These are phyloP conservation scores for Gambusia holbrooki DNA, from an alignment of 2,113 vertebrate genomes.

Conservation along the genomic window DNA sequence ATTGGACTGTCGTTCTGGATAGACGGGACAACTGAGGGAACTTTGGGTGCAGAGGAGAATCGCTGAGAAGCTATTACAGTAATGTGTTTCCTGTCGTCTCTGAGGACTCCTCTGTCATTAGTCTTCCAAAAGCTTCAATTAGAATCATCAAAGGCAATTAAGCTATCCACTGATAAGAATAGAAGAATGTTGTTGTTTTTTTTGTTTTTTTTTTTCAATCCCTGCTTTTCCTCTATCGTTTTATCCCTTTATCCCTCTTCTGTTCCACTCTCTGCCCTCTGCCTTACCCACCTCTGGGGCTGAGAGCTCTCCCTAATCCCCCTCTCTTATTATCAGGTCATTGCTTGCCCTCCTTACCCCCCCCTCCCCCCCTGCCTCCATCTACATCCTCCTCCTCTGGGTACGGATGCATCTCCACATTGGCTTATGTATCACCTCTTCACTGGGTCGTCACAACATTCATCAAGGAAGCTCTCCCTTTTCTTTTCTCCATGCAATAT, in stretches of 20 bases:
- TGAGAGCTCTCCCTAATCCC: slow-evolving; percentile 59
- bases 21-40: slow-evolving; percentile 43
- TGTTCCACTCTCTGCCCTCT: slow-evolving; percentile 72
- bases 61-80: slow-evolving; percentile 71
- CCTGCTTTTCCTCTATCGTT: slow-evolving; percentile 66
- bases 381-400: background rate
- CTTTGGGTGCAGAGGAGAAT: slow-evolving; percentile 68
- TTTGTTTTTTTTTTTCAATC: slow-evolving; percentile 62
- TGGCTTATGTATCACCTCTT: slow-evolving; percentile 77
- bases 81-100: slow-evolving; percentile 75
- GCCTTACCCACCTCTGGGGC: slow-evolving; percentile 75
- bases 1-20: slow-evolving; percentile 40
- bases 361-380: background rate
- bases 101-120: slow-evolving; percentile 74
- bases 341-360: slow-evolving; percentile 2
- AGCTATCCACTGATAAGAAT: slow-evolving; percentile 80
- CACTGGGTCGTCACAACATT: slow-evolving; percentile 73
- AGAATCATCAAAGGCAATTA: slow-evolving; percentile 81
- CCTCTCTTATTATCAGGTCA: slow-evolving; percentile 65
- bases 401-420: slow-evolving; percentile 73
- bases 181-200: slow-evolving; percentile 61
- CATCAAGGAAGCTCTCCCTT: slow-evolving; percentile 69
- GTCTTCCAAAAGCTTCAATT: slow-evolving; percentile 79
- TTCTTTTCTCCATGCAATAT: slow-evolving; percentile 68
- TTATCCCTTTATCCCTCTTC: slow-evolving; percentile 73